phyloP scores from a whole-genome alignment of 2,113 vertebrate genomes.

The Sylvilagus bachmani region DNA sequence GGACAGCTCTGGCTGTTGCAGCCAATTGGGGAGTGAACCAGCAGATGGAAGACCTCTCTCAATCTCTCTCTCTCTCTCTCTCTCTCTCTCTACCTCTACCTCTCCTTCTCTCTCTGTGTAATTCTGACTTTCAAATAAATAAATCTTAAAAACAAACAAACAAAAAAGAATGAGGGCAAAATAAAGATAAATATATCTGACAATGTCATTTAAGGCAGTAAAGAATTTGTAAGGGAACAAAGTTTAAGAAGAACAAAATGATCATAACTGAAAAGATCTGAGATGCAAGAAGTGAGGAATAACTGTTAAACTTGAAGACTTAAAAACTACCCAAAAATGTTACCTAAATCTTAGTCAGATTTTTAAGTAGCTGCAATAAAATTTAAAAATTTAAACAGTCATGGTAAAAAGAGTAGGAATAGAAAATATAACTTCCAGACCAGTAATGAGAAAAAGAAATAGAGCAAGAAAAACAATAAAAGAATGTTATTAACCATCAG shows the following conservation, averaged over 20 bases:
- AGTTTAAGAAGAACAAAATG: background rate
- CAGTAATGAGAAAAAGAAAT: background rate
- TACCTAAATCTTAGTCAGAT: background rate
- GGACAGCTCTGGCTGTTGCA: too few relatives aligned
- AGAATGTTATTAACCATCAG: background rate
- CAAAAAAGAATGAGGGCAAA: background rate
- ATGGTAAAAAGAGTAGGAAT: background rate
- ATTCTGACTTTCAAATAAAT: too few relatives aligned
- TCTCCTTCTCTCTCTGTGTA: too few relatives aligned
- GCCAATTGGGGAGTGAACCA: too few relatives aligned
- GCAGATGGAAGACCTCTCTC: too few relatives aligned
- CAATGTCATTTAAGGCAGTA: background rate
- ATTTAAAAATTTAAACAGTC: background rate
- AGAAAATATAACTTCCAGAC: background rate
- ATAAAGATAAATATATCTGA: background rate
- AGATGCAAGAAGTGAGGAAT: background rate
- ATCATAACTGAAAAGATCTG: background rate
- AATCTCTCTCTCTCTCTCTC: too few relatives aligned
- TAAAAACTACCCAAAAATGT: background rate
- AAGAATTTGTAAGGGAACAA: background rate
- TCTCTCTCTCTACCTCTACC: too few relatives aligned
- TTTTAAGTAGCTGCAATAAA: constrained; percentile 12
- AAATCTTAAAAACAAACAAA: too few relatives aligned
- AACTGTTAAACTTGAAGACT: background rate
- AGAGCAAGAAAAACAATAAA: constrained; percentile 2